Evolutionary conservation across 1,140 invertebrate species (phyloP).

Genomic region (Chelonus insularis): DNA sequence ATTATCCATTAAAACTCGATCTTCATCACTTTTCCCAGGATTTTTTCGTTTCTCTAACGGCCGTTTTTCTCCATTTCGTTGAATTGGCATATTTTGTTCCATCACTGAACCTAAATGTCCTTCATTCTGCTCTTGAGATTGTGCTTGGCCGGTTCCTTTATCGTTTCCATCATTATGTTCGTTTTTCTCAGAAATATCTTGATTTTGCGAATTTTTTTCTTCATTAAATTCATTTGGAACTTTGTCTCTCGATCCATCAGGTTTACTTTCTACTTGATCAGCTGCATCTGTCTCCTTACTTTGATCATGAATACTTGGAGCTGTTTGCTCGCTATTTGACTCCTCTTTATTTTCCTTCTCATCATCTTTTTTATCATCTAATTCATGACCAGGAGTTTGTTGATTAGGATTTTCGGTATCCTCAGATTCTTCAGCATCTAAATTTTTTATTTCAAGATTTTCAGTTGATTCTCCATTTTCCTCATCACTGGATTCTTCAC

Average conservation of each 20-base stretch:
- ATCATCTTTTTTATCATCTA: constrained; percentile 47
- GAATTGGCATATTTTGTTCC: constrained; percentile 39
- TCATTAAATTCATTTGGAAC: constrained; percentile 37
- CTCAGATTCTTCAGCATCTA: constrained; percentile 48
- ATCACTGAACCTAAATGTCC: constrained; percentile 56
- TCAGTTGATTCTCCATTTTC: constrained; percentile 32
- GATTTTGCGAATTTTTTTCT: constrained; percentile 33
- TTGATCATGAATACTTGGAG: constrained; percentile 40
- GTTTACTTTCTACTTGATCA: constrained; percentile 43
- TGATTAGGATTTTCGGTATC: constrained; percentile 54
- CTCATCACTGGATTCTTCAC: constrained; percentile 42
- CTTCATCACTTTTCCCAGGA: constrained; percentile 57
- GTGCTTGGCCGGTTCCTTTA: constrained; percentile 60
- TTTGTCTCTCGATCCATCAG: constrained; percentile 50
- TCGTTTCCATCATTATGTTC: constrained; percentile 54
- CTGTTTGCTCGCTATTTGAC: constrained; percentile 53
- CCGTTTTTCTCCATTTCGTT: constrained; percentile 38
- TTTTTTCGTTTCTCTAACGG: constrained; percentile 54
- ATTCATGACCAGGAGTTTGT: constrained; percentile 48
- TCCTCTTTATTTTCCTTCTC: constrained; percentile 49
- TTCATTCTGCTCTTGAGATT: constrained; percentile 55
- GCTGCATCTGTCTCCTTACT: constrained; percentile 51
- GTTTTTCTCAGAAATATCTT: constrained; percentile 44
- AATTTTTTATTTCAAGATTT: constrained; percentile 44
- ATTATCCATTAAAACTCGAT: constrained; percentile 56